phyloP scores from a whole-genome alignment of 2,113 vertebrate species.

The Corvus cornix region DNA sequence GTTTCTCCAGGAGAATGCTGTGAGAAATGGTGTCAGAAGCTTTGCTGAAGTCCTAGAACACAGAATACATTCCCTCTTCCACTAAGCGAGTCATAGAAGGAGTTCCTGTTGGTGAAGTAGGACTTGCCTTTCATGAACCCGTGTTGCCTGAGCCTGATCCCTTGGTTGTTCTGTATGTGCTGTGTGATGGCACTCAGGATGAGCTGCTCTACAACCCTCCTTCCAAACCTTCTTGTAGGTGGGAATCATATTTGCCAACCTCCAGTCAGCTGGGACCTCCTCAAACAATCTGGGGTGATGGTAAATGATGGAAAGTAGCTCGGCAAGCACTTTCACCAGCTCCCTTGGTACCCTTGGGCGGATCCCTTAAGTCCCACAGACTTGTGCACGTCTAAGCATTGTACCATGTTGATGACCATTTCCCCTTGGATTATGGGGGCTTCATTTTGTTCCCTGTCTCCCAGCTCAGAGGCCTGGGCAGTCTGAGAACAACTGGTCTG shows the following conservation, averaged over 20 bases:
- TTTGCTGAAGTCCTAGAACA: background rate
- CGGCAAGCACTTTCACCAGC: background rate
- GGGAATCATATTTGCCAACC: background rate
- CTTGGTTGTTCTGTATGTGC: rapidly evolving
- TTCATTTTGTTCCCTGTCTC: background rate
- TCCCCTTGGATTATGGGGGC: background rate
- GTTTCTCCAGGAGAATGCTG: background rate
- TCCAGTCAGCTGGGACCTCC: background rate
- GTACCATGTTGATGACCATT: background rate
- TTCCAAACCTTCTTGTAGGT: background rate
- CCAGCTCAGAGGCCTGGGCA: background rate
- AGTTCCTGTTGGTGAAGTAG: background rate
- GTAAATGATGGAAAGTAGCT: background rate
- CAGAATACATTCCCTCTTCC: background rate
- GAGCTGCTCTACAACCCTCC: background rate
- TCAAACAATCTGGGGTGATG: background rate
- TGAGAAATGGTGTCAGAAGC: background rate
- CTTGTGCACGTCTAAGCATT: background rate
- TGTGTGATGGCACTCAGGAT: rapidly evolving
- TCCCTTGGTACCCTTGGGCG: rapidly evolving
- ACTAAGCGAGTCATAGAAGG: rapidly evolving
- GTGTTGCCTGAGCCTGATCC: background rate
- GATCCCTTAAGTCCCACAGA: background rate
- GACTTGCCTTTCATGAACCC: background rate
- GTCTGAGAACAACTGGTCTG: background rate